Percentiles rank a stretch among this genome's conserved stretches.
Conservation (phyloP, 2,113 vertebrate genomes). For the Plotosus lineatus region DNA sequence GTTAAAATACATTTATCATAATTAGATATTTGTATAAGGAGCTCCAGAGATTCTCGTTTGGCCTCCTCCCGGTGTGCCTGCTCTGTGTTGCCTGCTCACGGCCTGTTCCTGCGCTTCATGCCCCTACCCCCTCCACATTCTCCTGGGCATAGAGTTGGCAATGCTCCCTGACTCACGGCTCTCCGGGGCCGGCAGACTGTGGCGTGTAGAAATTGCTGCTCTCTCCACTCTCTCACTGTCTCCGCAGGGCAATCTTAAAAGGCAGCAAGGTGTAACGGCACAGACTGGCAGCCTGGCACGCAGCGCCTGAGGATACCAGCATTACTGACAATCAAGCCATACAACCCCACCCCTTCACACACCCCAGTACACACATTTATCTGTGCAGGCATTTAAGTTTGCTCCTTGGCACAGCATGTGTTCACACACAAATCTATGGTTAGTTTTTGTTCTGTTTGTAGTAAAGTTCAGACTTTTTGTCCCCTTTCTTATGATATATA, state of each 20-base stretch:
- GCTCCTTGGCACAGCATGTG: slow-evolving; percentile 22
- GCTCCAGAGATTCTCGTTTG: slow-evolving; percentile 22
- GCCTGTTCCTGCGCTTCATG: slow-evolving; percentile 60
- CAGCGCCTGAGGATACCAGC: slow-evolving; percentile 81
- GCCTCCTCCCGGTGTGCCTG: slow-evolving; percentile 8
- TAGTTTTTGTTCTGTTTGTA: slow-evolving; percentile 10
- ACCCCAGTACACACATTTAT: slow-evolving; percentile 30
- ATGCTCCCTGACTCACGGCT: slow-evolving; percentile 84
- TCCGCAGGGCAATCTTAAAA: slow-evolving; percentile 94
- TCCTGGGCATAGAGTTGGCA: slow-evolving; percentile 89
- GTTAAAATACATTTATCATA: slow-evolving; percentile 21
- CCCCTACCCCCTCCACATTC: slow-evolving; percentile 66
- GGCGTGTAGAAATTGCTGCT: slow-evolving; percentile 87
- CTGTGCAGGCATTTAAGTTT: slow-evolving; percentile 29
- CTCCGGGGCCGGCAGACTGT: slow-evolving; percentile 87
- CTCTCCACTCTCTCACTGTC: slow-evolving; percentile 78
- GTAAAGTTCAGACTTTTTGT: not conserved
- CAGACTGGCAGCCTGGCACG: slow-evolving; percentile 88
- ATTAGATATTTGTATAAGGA: slow-evolving; percentile 24
- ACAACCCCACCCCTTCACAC: slow-evolving; percentile 34
- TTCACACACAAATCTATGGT: slow-evolving; percentile 25
- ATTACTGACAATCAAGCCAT: slow-evolving; percentile 73
- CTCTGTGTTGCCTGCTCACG: slow-evolving; percentile 75
- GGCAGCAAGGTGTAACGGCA: slow-evolving; percentile 90
- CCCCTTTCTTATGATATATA: not conserved